Conservation (phyloP, 1,140 invertebrate genomes). For the Yoshiicerus persimilis region DNA sequence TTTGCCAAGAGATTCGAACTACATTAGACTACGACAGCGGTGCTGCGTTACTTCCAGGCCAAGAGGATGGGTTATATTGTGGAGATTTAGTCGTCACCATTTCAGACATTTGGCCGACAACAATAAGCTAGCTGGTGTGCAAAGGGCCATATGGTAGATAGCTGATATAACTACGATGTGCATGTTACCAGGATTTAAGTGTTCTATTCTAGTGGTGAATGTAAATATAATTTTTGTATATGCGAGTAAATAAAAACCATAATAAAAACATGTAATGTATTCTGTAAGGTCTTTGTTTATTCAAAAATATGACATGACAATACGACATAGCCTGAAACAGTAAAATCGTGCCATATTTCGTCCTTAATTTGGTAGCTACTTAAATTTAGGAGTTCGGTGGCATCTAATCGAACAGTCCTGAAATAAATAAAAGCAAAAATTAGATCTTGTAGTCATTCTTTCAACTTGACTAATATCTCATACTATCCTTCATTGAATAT, state of each 20-base stretch:
- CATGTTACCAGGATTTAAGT: background rate
- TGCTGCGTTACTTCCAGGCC: constrained; percentile 80
- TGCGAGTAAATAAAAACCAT: too few relatives aligned
- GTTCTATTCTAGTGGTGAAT: too few relatives aligned
- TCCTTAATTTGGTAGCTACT: background rate
- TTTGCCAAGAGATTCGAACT: constrained; percentile 72
- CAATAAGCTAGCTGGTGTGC: constrained; percentile 82
- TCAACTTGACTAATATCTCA: too few relatives aligned
- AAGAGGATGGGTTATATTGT: constrained; percentile 70
- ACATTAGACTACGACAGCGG: constrained; percentile 65
- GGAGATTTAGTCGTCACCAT: constrained; percentile 82
- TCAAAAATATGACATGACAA: background rate
- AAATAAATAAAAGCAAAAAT: background rate
- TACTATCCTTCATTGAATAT: too few relatives aligned
- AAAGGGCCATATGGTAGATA: constrained; percentile 78
- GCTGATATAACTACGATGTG: background rate
- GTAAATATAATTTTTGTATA: too few relatives aligned
- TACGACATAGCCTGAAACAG: background rate
- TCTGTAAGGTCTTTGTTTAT: background rate
- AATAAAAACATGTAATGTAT: too few relatives aligned
- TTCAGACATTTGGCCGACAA: constrained; percentile 87
- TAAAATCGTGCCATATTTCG: background rate
- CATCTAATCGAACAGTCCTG: background rate
- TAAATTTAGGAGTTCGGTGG: too few relatives aligned
- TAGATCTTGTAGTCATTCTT: too few relatives aligned